phyloP scores from a whole-genome alignment of 1,140 invertebrate species.

The Caenorhabditis brenneri region DNA sequence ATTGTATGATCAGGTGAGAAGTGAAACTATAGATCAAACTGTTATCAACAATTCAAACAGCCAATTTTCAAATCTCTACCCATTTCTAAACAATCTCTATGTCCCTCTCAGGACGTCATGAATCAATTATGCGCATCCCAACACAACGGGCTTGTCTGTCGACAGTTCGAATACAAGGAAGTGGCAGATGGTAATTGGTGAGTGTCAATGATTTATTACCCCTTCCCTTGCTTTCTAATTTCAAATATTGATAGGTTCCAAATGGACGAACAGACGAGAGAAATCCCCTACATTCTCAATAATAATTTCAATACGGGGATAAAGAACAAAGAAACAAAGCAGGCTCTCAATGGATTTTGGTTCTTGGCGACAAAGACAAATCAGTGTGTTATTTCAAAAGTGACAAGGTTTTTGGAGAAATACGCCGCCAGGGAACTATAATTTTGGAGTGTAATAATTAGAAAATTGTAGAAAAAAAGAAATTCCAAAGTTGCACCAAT shows the following conservation, averaged over 20 bases:
- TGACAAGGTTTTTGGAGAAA: background rate
- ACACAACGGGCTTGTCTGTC: constrained; percentile 62
- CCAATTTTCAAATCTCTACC: too few relatives aligned
- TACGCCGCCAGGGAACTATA: too few relatives aligned
- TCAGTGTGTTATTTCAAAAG: constrained; percentile 34
- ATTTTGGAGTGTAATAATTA: background rate
- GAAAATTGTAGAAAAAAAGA: too few relatives aligned
- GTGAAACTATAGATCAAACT: too few relatives aligned
- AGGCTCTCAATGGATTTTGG: constrained; percentile 61
- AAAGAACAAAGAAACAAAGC: constrained; percentile 57
- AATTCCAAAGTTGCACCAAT: too few relatives aligned
- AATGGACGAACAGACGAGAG: constrained; percentile 60
- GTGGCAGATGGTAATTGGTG: constrained; percentile 66
- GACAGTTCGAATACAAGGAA: constrained; percentile 62
- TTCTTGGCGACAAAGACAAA: constrained; percentile 51
- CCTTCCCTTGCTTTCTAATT: too few relatives aligned
- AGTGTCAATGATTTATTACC: background rate
- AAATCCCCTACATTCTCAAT: constrained; percentile 61
- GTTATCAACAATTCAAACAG: too few relatives aligned
- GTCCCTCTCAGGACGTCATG: constrained; percentile 58
- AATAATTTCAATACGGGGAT: constrained; percentile 68
- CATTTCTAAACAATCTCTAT: background rate
- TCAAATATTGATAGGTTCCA: constrained; percentile 55
- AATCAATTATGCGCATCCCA: constrained; percentile 60
- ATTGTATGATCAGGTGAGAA: constrained; percentile 63